Conservation (phyloP, 2,797 vertebrate species). For the Pseudotriccus pelzelni region DNA sequence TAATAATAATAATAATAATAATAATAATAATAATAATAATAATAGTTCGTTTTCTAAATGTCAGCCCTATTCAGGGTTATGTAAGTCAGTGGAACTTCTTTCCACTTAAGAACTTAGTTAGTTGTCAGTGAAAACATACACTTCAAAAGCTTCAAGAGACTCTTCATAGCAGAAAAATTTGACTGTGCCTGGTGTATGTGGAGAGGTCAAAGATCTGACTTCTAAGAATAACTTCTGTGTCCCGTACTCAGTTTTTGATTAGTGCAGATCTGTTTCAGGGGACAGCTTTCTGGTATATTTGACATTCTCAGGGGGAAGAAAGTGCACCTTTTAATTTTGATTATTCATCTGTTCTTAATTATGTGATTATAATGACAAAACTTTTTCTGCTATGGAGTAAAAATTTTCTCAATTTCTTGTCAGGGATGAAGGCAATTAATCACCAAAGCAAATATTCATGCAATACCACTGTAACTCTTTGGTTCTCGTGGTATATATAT, state of each 20-base stretch:
- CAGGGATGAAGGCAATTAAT: background rate
- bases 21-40: background rate
- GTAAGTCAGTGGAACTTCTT: background rate
- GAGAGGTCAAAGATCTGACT: background rate
- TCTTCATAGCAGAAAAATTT: background rate
- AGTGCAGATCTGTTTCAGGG: background rate
- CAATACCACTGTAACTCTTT: background rate
- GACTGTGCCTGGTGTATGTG: background rate
- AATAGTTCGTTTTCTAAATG: background rate
- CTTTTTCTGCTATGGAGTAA: background rate
- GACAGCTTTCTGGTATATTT: background rate
- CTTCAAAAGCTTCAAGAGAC: background rate
- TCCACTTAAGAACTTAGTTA: background rate
- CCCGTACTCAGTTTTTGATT: background rate
- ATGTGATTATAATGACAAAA: background rate
- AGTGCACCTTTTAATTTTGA: background rate
- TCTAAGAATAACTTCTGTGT: background rate
- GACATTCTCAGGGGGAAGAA: background rate
- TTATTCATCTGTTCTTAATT: background rate
- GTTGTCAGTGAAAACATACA: background rate
- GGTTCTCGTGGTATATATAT: background rate
- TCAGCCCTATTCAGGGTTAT: background rate
- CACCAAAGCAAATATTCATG: background rate
- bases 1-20: background rate
- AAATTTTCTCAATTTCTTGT: background rate